Evolutionary conservation across 1,140 invertebrate species (phyloP).

Genomic region (Trichonephila clavipes): DNA sequence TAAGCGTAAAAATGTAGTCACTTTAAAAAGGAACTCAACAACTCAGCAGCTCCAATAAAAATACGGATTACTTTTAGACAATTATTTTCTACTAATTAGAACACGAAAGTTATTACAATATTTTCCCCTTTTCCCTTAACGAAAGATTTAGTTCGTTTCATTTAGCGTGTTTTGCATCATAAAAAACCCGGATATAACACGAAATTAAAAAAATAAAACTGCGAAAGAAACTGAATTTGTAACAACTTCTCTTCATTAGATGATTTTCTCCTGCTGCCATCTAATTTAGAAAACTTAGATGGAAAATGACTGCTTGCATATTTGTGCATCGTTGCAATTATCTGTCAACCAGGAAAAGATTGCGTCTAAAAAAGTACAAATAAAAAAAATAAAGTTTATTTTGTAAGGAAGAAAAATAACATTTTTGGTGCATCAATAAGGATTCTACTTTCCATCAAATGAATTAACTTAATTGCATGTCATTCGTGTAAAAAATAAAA

Average conservation of each 20-base stretch:
- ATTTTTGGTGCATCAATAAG: slow-evolving; percentile 33
- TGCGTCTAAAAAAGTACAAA: neutral
- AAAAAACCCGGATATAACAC: neutral
- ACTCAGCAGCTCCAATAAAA: neutral
- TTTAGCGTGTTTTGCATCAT: neutral
- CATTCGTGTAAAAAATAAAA: slow-evolving; percentile 16
- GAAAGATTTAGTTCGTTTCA: slow-evolving; percentile 10
- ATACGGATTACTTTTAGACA: slow-evolving; percentile 13
- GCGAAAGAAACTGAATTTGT: neutral
- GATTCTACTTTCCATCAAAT: slow-evolving; percentile 24
- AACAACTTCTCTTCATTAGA: slow-evolving; percentile 30
- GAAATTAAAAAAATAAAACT: neutral
- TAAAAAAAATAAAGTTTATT: neutral
- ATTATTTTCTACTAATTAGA: slow-evolving; percentile 26
- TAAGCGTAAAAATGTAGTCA: neutral
- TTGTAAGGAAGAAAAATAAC: slow-evolving; percentile 18
- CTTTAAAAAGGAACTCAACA: neutral
- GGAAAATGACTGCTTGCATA: neutral
- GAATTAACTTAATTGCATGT: slow-evolving; percentile 63
- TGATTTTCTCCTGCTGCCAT: neutral
- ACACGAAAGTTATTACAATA: slow-evolving; percentile 11
- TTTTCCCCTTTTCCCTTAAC: neutral
- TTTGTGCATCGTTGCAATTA: slow-evolving; percentile 9
- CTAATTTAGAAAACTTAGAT: neutral
- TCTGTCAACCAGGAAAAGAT: slow-evolving; percentile 5